Evolutionary conservation across 2,888 invertebrate species (phyloP), one percentile per base, ranked within the genome.

Genomic region (Chrysina gloriosa): DNA sequence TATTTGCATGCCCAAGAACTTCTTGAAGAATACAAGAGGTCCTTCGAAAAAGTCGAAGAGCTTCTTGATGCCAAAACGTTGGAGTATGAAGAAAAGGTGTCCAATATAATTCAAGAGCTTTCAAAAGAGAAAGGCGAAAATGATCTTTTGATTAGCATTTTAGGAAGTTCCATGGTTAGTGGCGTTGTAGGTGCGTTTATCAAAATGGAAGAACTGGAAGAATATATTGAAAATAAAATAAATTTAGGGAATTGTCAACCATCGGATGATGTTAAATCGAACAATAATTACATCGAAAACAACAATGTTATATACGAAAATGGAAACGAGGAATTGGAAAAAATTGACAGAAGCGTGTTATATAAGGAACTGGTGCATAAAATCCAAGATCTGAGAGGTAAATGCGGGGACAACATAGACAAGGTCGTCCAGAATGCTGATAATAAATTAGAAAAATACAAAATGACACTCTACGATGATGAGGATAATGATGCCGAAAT

Each of bases 41-140:
- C 65, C 50, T 52, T 50, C 50, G 39, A 39, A 16, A 50, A 65
- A 25, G 21, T 65, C 39, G 65, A 65, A 50, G 65, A 65, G 29
- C 50, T 65, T 23, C 50, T 65, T 39, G 65, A 65, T 34, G 27
- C 29, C 11, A 65, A 65, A 4, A 25, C 11, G 5, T 2, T 39
- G 16, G 65, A 65, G 21, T 39, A 52, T n/a, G 65, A 65, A 25
- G 52, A 50, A 9, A 65, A 52, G 27, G 16, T 52, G 6, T 65
- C 65, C 3, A 34, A 14, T n/a, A 7, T 50, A 36, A 50, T 34
- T 3, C 25, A 52, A 3, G 52, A 50, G 9, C 52, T 65, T 25
- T 9, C 36, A 9, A 7, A 52, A 7, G 65, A 52, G 42, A 65
- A 42, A 25, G 14, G 27, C 21, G 39, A 50, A 11, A 65, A 52